Evolutionary conservation across 2,113 vertebrate species (phyloP).

Genomic region (Neodon shergylaensis): DNA sequence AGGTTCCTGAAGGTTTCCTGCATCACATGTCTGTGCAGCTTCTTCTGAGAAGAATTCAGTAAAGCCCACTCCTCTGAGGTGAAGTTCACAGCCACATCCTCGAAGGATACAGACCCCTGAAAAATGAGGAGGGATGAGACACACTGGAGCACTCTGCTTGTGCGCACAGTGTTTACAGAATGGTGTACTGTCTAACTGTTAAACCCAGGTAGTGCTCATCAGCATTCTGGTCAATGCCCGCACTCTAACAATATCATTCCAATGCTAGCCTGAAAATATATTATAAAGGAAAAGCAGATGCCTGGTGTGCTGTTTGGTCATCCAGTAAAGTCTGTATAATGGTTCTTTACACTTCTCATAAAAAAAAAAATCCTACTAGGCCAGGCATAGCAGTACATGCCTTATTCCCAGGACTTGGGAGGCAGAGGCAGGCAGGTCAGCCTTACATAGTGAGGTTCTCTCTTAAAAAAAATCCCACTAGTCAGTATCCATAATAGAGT

Average conservation of each 20-base stretch:
- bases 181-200: not conserved
- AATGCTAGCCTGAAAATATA: not conserved
- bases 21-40: slow-evolving; percentile 17
- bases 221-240: too few relatives aligned
- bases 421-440: not conserved
- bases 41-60: slow-evolving; percentile 1
- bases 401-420: not conserved
- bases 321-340: not conserved
- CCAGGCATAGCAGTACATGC: not conserved
- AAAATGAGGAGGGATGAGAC: not conserved
- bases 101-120: not conserved
- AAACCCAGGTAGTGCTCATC: not conserved
- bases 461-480: not conserved
- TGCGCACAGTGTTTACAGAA: too few relatives aligned
- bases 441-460: not conserved
- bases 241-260: not conserved
- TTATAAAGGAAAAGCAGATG: not conserved
- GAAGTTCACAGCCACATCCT: not conserved
- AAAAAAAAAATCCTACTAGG: not conserved
- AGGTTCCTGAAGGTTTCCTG: not conserved
- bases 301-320: not conserved
- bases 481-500: not conserved
- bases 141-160: not conserved
- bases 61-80: not conserved
- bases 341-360: not conserved